Conservation (phyloP, 2,113 vertebrate genomes). For the Phalacrocorax brasilianus region DNA sequence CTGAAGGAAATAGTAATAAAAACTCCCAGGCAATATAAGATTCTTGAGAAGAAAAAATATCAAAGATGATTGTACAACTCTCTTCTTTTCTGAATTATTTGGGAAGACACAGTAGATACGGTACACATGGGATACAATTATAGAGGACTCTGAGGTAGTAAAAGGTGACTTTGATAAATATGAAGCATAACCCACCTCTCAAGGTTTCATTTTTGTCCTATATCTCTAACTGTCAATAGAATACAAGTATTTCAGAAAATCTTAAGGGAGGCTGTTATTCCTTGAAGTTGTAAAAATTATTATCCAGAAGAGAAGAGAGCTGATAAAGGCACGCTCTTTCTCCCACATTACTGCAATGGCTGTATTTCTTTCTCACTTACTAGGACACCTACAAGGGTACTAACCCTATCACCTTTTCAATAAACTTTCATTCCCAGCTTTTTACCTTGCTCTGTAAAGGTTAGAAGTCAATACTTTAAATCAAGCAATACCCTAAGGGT, state of each 20-base stretch:
- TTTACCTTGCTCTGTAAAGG: not conserved
- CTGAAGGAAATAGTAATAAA: not conserved
- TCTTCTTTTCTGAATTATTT: not conserved
- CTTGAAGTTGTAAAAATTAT: not conserved
- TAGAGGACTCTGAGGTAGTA: not conserved
- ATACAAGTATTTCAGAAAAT: not conserved
- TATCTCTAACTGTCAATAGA: not conserved
- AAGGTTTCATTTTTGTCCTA: constrained; percentile 1
- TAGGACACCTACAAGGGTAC: not conserved
- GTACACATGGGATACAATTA: not conserved
- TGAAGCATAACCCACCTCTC: not conserved
- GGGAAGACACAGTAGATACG: not conserved
- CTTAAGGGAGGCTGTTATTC: not conserved
- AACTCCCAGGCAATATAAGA: not conserved
- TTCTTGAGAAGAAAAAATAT: not conserved
- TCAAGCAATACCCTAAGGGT: not conserved
- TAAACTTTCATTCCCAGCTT: not conserved
- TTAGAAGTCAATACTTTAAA: not conserved
- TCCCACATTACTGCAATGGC: not conserved
- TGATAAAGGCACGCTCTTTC: not conserved
- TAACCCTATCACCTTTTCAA: not conserved
- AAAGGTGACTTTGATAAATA: constrained; percentile 27
- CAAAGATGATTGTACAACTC: not conserved
- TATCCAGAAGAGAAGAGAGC: not conserved
- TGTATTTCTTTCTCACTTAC: not conserved